Evolutionary conservation across 2,888 invertebrate species (phyloP).

Genomic region (Ophion obscuratus): DNA sequence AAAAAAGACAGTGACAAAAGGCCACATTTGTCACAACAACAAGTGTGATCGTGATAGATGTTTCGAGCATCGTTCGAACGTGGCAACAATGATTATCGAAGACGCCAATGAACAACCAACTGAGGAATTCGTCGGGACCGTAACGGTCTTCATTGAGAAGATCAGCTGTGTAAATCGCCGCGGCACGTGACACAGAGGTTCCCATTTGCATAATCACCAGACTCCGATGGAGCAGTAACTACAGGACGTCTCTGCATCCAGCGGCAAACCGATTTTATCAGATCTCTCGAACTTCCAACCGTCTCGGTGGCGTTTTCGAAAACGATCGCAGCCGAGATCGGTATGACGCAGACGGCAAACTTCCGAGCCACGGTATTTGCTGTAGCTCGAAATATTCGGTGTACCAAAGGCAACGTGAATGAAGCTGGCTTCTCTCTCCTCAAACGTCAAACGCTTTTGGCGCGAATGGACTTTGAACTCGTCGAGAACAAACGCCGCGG

Average conservation of each 20-base stretch:
- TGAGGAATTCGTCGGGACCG: not conserved
- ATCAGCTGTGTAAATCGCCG: slow-evolving; percentile 19
- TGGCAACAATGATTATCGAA: not conserved
- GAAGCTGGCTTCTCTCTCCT: not conserved
- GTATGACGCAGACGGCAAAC: slow-evolving; percentile 35
- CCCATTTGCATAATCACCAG: slow-evolving; percentile 36
- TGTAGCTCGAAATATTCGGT: not conserved
- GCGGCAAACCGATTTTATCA: slow-evolving; percentile 19
- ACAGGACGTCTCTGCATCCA: not conserved
- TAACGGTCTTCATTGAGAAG: not conserved
- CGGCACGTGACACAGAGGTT: slow-evolving; percentile 7
- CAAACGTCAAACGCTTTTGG: slow-evolving; percentile 11
- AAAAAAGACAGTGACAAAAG: not conserved
- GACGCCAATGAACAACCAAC: not conserved
- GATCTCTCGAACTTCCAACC: slow-evolving; percentile 25
- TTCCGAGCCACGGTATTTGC: not conserved
- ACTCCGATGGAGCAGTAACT: slow-evolving; percentile 17
- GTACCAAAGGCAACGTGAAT: not conserved
- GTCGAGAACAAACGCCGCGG: not conserved
- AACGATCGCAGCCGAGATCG: slow-evolving; percentile 16
- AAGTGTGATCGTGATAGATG: not conserved
- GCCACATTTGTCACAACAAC: not conserved
- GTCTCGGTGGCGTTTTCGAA: not conserved
- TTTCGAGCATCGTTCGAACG: not conserved
- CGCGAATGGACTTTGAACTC: slow-evolving; percentile 35